These are phyloP conservation scores for Equus przewalskii DNA, from an alignment of 2,113 vertebrate species.

Conservation along the genomic window DNA sequence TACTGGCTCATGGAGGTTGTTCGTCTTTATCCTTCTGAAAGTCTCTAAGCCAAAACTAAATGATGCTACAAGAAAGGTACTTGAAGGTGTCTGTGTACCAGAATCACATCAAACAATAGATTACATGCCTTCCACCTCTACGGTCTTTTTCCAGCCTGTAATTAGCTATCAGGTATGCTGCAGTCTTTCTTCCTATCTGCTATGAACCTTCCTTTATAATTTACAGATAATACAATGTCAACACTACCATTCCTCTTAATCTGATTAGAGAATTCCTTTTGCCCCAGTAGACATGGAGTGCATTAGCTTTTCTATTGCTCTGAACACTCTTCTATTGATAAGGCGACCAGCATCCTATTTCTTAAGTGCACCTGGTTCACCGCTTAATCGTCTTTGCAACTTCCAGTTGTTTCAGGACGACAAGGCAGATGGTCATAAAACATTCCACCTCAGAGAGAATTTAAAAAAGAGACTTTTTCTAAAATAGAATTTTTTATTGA, in stretches of 20 bases:
- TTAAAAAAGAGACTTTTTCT: slow-evolving; percentile 70
- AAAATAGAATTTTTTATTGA: background rate
- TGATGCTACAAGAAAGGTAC: background rate
- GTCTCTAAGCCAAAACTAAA: slow-evolving; percentile 43
- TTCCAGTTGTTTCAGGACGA: slow-evolving; percentile 76
- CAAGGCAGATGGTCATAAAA: slow-evolving; percentile 74
- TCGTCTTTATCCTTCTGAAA: slow-evolving; percentile 35
- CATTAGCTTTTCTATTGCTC: background rate
- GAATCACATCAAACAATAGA: background rate
- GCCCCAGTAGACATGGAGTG: background rate
- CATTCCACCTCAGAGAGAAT: slow-evolving; percentile 73
- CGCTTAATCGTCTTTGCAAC: slow-evolving; percentile 77
- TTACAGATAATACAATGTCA: slow-evolving; percentile 4
- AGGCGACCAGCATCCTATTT: slow-evolving; percentile 51
- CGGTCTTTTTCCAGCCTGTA: background rate
- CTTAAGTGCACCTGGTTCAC: slow-evolving; percentile 77
- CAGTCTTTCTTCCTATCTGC: background rate
- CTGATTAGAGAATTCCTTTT: slow-evolving; percentile 39
- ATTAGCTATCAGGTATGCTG: slow-evolving; percentile 29
- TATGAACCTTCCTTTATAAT: slow-evolving; percentile 37
- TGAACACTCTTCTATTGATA: background rate
- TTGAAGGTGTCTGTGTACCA: slow-evolving; percentile 22
- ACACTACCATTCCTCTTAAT: slow-evolving; percentile 44
- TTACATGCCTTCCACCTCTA: background rate
- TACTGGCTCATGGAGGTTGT: background rate